A percentile compares a stretch with the other conserved stretches of the same genome.
Evolutionary conservation across 2,888 invertebrate species (phyloP).

Genomic region (Pseudanteris insignis): DNA sequence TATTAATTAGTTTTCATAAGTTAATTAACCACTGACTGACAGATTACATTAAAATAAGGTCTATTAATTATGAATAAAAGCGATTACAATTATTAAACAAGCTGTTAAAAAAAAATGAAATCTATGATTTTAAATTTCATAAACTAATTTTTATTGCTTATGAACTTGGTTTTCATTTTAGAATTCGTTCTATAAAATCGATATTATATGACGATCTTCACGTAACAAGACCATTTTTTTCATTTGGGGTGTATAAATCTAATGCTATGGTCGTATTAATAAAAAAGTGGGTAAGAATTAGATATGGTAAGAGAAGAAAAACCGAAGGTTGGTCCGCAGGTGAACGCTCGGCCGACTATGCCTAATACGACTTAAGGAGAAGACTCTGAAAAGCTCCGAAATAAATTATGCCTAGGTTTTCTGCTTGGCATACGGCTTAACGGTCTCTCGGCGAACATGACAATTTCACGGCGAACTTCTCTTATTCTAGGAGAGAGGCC

Average conservation of each 20-base stretch:
- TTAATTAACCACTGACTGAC: too few relatives aligned
- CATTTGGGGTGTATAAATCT: neutral
- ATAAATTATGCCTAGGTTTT: slow-evolving; percentile 38
- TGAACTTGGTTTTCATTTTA: too few relatives aligned
- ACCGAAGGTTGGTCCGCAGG: slow-evolving; percentile 15
- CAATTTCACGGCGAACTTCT: slow-evolving; percentile 42
- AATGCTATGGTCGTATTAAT: too few relatives aligned
- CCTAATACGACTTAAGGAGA: slow-evolving; percentile 40
- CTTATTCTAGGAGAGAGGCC: slow-evolving; percentile 23
- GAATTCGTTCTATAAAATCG: too few relatives aligned
- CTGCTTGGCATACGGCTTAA: slow-evolving; percentile 43
- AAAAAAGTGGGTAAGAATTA: too few relatives aligned
- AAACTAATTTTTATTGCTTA: too few relatives aligned
- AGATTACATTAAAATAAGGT: too few relatives aligned
- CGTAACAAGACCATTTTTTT: neutral
- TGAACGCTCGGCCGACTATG: slow-evolving; percentile 33
- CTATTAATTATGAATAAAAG: too few relatives aligned
- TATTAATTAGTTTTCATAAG: too few relatives aligned
- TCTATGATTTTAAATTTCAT: too few relatives aligned
- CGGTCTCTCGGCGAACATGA: slow-evolving; percentile 43
- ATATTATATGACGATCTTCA: neutral
- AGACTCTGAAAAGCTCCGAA: slow-evolving; percentile 44
- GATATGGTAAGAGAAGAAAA: neutral
- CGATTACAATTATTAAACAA: too few relatives aligned
- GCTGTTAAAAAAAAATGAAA: too few relatives aligned